These are phyloP conservation scores for Sebastes umbrosus DNA, from an alignment of 2,797 vertebrate species.

Conservation along the genomic window DNA sequence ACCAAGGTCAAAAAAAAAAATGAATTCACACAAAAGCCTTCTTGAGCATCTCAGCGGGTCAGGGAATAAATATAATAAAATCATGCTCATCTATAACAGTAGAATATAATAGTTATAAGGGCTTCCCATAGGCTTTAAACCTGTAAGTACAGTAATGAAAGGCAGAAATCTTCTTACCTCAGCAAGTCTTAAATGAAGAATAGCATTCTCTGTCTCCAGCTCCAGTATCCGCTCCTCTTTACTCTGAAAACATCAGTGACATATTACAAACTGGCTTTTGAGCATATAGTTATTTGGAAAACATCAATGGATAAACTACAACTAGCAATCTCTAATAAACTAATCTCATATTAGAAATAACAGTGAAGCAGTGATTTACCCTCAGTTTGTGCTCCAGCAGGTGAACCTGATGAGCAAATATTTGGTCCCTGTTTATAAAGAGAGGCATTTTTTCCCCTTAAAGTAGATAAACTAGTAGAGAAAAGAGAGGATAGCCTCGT, in stretches of 20 bases:
- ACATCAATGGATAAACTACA: background rate
- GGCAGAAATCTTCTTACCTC: constrained; percentile 77
- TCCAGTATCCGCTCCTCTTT: constrained; percentile 89
- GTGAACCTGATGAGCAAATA: constrained; percentile 80
- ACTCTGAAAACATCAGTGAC: constrained; percentile 67
- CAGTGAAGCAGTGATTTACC: constrained; percentile 49
- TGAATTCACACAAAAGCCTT: background rate
- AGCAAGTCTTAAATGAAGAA: constrained; percentile 86
- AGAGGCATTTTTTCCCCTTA: constrained; percentile 65
- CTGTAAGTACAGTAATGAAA: background rate
- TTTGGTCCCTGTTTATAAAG: constrained; percentile 79
- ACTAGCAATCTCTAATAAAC: too few relatives aligned
- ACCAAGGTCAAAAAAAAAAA: too few relatives aligned
- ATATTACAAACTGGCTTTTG: background rate
- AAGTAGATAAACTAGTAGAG: background rate
- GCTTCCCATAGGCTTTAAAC: background rate
- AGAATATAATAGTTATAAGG: background rate
- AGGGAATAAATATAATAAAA: background rate
- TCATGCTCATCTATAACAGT: background rate
- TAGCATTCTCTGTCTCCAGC: constrained; percentile 88
- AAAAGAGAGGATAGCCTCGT: background rate
- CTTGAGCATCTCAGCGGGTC: background rate
- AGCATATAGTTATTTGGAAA: background rate
- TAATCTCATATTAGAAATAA: background rate
- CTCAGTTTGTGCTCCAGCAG: constrained; percentile 82